Conservation (phyloP, 2,113 vertebrate species). For the Gorsachius goisagi region DNA sequence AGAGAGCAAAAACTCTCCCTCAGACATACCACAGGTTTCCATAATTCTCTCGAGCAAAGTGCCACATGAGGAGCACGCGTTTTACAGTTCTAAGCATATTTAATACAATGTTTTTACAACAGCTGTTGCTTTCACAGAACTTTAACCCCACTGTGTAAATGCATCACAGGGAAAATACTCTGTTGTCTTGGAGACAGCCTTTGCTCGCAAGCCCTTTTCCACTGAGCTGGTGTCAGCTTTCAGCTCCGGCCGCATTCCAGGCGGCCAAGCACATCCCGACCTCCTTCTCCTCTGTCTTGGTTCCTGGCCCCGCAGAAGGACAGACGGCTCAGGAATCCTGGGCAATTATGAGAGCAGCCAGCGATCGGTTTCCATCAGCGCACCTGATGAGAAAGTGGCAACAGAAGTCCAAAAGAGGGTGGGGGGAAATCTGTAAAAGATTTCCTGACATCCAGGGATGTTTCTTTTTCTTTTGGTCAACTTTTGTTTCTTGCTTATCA, state of each 20-base stretch:
- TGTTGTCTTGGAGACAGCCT: constrained; percentile 78
- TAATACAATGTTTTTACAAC: constrained; percentile 85
- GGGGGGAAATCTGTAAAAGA: constrained; percentile 65
- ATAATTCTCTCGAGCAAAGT: constrained; percentile 30
- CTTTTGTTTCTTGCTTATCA: constrained; percentile 36
- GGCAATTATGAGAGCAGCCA: constrained; percentile 69
- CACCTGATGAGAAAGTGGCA: constrained; percentile 80
- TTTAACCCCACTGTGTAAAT: constrained; percentile 84
- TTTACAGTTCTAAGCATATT: constrained; percentile 75
- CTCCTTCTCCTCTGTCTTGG: constrained; percentile 76
- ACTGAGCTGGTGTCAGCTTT: constrained; percentile 81
- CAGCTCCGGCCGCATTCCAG: constrained; percentile 71
- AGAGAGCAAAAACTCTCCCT: constrained; percentile 1
- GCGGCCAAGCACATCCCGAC: constrained; percentile 60
- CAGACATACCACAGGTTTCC: constrained; percentile 28
- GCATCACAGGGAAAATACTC: constrained; percentile 73
- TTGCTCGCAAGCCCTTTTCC: constrained; percentile 64
- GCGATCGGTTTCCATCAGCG: constrained; percentile 66
- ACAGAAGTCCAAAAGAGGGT: constrained; percentile 56
- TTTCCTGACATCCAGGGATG: constrained; percentile 58
- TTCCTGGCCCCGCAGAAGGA: constrained; percentile 82
- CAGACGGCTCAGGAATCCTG: constrained; percentile 75
- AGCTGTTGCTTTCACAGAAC: constrained; percentile 93
- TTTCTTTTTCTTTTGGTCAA: not conserved
- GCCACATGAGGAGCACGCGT: constrained; percentile 21